Evolutionary conservation across 2,113 vertebrate genomes (phyloP), one percentile per base, ranked within the genome.

Genomic region (Opisthocomus hoazin): DNA sequence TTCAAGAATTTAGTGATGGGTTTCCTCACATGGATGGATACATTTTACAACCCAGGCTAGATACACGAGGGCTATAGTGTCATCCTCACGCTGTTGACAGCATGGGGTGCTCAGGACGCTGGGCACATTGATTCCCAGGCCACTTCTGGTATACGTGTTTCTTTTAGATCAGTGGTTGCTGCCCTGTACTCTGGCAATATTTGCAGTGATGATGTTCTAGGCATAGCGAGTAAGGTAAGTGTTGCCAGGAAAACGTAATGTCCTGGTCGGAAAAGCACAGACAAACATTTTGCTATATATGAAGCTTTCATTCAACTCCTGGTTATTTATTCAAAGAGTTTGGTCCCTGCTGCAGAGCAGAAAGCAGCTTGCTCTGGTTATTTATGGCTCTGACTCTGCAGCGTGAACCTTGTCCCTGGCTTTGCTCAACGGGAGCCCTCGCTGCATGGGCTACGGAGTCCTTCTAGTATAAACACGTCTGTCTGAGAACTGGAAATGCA

Each of bases 101-200:
- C 0, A 2, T 4, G 8, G 27, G 56, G 19, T 15, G 16, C 20
- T 29, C 0, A 22, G 58, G 60, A 2, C 34, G 53, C n/a, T 10
- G 24, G 45, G 23, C 39, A 13, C n/a, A 1, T 4, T 3, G 3
- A 6, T 41, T 32, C 37, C 22, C 32, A 29, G 74, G 45, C 24
- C 32, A 1, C 11, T 61, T 4, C 8, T 3, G 5, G 18, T 11
- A 16, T n/a, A 12, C 16, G 8, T 2, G 1, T 20, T 26, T 17
- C 64, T 24, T 1, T 37, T 74, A 15, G 48, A 5, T 15, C 22
- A 16, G 41, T 1, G 1, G 30, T 27, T 46, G 8, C 78, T 54
- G 56, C 50, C 56, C 50, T 7, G 6, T 2, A 0, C 12, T 4
- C 16, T 1, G 13, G 27, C 19, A n/a, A 3, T 0, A 18, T 30